Percentiles rank a stretch among this genome's conserved stretches.
These are phyloP conservation scores for Pelusios castaneus DNA, from an alignment of 2,113 vertebrate genomes.

Conservation along the genomic window DNA sequence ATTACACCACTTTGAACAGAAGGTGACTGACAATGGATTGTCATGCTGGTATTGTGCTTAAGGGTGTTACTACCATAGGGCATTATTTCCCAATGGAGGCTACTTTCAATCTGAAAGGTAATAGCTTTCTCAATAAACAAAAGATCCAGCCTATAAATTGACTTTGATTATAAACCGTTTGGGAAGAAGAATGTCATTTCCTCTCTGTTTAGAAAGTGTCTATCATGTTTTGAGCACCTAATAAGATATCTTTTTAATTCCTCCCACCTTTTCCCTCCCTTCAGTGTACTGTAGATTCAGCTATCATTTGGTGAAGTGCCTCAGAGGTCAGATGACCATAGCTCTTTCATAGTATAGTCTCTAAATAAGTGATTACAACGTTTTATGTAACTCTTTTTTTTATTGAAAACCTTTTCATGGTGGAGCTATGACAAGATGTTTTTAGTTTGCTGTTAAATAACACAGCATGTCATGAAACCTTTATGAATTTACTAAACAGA, in stretches of 20 bases:
- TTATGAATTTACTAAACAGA: constrained; percentile 65
- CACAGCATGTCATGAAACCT: constrained; percentile 56
- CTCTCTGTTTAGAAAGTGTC: constrained; percentile 54
- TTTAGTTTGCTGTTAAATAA: constrained; percentile 70
- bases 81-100: neutral
- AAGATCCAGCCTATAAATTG: neutral
- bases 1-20: accelerated
- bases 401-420: constrained; percentile 60
- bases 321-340: constrained; percentile 59
- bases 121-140: neutral
- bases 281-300: constrained; percentile 13
- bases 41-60: neutral
- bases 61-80: neutral
- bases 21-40: neutral
- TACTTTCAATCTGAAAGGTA: constrained; percentile 12
- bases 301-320: constrained; percentile 59
- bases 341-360: constrained; percentile 53
- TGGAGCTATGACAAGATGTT: constrained; percentile 68
- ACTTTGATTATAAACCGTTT: neutral
- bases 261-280: constrained; percentile 5
- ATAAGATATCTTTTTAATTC: neutral
- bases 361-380: constrained; percentile 61
- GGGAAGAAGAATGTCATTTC: constrained; percentile 36
- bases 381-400: constrained; percentile 68
- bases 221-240: neutral